Evolutionary conservation across 2,797 vertebrate genomes (phyloP), one percentile per base, ranked within the genome.

Genomic region (Octomys mimax): DNA sequence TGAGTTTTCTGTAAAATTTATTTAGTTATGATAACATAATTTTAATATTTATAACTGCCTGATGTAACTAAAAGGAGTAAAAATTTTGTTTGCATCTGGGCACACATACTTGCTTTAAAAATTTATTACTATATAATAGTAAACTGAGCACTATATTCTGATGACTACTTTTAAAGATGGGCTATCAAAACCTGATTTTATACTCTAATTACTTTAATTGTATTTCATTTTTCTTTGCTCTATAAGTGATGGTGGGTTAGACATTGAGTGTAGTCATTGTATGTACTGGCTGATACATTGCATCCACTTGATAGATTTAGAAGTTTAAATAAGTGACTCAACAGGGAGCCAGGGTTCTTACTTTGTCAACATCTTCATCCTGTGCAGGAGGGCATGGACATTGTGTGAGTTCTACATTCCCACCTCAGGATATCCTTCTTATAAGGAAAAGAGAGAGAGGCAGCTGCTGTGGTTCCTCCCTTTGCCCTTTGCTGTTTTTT

Each of bases 1-100:
- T 75, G 9, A 39, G 59, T 89, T 95, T 96, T 79, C 46, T 95
- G 12, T 75, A 28, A 75, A 61, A 82, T 68, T 85, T 91, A 61
- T 24, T 54, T 36, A 88, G 52, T 33, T 71, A 14, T 24, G 7
- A 39, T 70, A n/a, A 28, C 16, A 4, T 52, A 22, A 61, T 42
- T 89, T 82, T 52, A 52, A 39, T 46, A 59, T 92, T 84, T 80
- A 57, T 75, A 80, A 68, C 13, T 52, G 22, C 3, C 42, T 82
- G 33, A 21, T 28, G 57, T 77, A 80, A 83, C 73, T 36, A 83
- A n/a, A 73, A 77, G 22, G 22, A 91, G n/a, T 87, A 66, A 81
- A 33, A 61, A 22, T 75, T 75, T 75, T 80, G 73, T 87, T 16
- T 46, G 71, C 57, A 62, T 57, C n/a, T 84, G 84, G 31, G 52